Conservation (phyloP, 2,113 vertebrate genomes). For the Phaethornis superciliosus region DNA sequence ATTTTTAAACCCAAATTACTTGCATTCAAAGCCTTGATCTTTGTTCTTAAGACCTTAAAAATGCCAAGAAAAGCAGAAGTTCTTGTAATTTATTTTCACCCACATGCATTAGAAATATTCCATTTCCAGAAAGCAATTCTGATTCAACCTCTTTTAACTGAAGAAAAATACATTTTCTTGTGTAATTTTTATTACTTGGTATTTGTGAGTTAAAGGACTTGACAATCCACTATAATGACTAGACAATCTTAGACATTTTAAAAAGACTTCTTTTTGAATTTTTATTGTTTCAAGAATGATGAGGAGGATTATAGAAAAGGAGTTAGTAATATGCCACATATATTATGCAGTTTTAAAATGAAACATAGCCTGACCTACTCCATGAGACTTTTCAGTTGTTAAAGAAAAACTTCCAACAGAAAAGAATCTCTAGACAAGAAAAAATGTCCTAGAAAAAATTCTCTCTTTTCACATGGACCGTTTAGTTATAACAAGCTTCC, state of each 20-base stretch:
- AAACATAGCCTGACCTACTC: background rate
- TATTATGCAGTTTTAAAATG: background rate
- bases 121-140: background rate
- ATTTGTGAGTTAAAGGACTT: background rate
- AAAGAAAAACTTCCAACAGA: background rate
- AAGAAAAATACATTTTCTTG: background rate
- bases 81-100: conserved; percentile 7
- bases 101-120: background rate
- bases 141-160: conserved; percentile 19
- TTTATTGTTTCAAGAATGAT: background rate
- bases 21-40: background rate
- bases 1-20: background rate
- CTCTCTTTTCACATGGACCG: background rate
- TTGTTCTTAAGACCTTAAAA: conserved; percentile 27
- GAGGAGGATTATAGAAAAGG: background rate
- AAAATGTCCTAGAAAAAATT: background rate
- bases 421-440: background rate
- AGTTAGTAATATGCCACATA: background rate
- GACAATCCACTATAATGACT: background rate
- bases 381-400: background rate
- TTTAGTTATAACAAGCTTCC: background rate
- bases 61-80: background rate
- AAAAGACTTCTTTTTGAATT: background rate
- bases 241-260: background rate
- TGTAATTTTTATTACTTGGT: background rate